Base-by-base conservation (phyloP, 64 coral and sea anemone species). In the Actinia equina region DNA sequence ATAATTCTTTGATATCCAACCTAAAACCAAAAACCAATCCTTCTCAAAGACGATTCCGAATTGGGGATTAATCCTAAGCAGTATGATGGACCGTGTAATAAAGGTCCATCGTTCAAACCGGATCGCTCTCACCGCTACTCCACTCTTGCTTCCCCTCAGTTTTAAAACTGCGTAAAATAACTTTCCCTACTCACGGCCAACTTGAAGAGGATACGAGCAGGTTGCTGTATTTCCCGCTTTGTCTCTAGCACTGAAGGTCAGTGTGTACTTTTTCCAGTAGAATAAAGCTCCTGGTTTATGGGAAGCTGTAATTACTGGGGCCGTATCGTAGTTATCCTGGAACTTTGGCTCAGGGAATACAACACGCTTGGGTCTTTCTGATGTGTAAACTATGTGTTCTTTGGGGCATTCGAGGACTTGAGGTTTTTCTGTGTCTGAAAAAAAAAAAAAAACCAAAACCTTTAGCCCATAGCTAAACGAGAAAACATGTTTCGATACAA, bases 351-450 rank as follows among this genome's bases (percentile, higher is more conserved):
- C 78, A 20, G 42, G 42, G 22, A 81, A 81, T 9, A 49, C 43
- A 52, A 81, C 49, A 51, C 49, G 42, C 22, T 20, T 44, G 26
- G 78, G 78, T 16, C 43, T 17, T 7, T 81, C 78, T 4, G 17
- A 19, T 17, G 78, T 52, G 17, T 37, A 9, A 12, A 81, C 78
- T 44, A 12, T 41, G 54, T 60, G 45, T 41, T 63, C 59, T 11
- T 42, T 59, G 5, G 59, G 83, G 27, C 83, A 85, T 0, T 63
- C 49, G 5, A 85, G 55, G 17, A 85, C 83, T 15, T 54, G 16
- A 25, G 83, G 83, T 44, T 85, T 85, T 59, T 85, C 83, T 18
- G 26, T 54, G 27, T 85, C 83, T 85, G 25, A 42, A 85, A 85
- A 60, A 61, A 74, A 23, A 37, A 11, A 7, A 23, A n/a, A 0